Evolutionary conservation across 2,113 vertebrate genomes (phyloP), one percentile per base, ranked within the genome.

Genomic region (Morone chrysops): DNA sequence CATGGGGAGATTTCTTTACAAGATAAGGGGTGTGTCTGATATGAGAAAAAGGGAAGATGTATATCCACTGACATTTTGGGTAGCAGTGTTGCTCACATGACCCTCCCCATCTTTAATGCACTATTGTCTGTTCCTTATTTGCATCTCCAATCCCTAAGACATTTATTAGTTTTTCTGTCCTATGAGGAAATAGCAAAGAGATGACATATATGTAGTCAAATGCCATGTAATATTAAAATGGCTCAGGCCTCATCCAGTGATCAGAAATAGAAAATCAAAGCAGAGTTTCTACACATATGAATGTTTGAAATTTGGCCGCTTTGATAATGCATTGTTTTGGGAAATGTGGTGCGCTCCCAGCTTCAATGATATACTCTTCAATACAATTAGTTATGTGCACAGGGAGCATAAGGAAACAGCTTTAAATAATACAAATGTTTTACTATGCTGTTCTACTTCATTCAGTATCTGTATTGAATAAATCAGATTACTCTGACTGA

Each of bases 401-500:
- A 38, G 73, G 45, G 17, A 86, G 57, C 56, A 62, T 69, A 75
- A 43, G 12, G 51, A 56, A 80, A 48, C 69, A 80, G 71, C 59
- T 79, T 74, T 70, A 88, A 84, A 79, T 79, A 75, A 89, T 83
- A 85, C 73, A 78, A 75, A 74, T 9, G 11, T 8, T 80, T 69
- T 45, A 59, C 57, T 18, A 10, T 40, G 47, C 56, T 70, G 40
- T 62, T 87, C 47, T 22, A 31, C 53, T 60, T 70, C 17, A 80
- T 59, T 82, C 47, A 38, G 54, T 40, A 70, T 85, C 70, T 20
- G 9, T 40, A 81, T 50, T 61, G 70, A 84, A 76, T 80, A 68
- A 88, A 87, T 90, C 70, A 81, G 63, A 81, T 87, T 85, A 84
- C 31, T 77, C 54, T 72, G 70, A 90, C 66, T 78, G 62, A 68